Base-by-base conservation (phyloP, 2,113 vertebrate species). In the Marcusenius ussheri region DNA sequence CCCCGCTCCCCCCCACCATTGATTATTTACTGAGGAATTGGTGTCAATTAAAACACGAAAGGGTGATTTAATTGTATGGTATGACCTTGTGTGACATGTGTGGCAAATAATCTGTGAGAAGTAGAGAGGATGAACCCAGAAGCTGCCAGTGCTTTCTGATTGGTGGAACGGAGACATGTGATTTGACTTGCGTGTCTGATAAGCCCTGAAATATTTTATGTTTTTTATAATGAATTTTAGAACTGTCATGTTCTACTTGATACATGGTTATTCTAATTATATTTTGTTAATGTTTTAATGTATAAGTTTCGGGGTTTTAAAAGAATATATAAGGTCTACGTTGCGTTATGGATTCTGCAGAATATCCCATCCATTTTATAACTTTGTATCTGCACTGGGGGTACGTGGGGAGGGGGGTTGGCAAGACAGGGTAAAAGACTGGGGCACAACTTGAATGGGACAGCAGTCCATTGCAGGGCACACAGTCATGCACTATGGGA, bases 1-100 rank as follows among this genome's bases (percentile, higher is more conserved):
- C 89, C 92, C 93, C 91, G 93, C 92, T 92, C 92, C 91, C 93
- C 91, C 91, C 39, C 56, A 95, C 45, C 56, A 96, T 95, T 94
- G 95, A 96, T 96, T 94, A 93, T 93, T 93, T 92, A 91, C 91
- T 90, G 91, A 91, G 92, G 94, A 94, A 96, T 96, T 95, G 95
- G 96, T 95, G 95, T 94, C 95, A 96, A 96, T 96, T 96, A 96
- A 96, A 94, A 94, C 93, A 94, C 93, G 92, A 93, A 85, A 94
- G 94, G 94, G 93, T 93, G 93, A 90, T 95, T 95, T 95, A 95
- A 95, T 95, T 94, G 94, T 93, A 91, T 90, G 8, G 49, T 95
- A 94, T 95, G 95, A 96, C 95, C 94, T 95, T 94, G 92, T 91
- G 90, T 50, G 92, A 90, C 92, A 90, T 90, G 47, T 62, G 80